A percentile compares a stretch with the other conserved stretches of the same genome.
Evolutionary conservation across 2,113 vertebrate species (phyloP).

Genomic region (Pristiophorus japonicus): DNA sequence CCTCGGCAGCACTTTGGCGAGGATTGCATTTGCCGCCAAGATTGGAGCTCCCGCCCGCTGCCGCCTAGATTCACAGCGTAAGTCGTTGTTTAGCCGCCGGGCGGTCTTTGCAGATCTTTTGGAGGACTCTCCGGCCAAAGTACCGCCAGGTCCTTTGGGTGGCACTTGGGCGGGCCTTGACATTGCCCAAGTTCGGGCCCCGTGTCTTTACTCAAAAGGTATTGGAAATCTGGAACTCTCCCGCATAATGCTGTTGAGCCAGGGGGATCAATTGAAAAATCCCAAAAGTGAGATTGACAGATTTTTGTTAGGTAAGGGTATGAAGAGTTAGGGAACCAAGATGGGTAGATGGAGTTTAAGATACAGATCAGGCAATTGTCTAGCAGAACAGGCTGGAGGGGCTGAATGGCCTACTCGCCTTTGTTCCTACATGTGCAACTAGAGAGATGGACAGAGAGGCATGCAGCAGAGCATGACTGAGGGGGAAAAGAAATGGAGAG

Average conservation of each 20-base stretch:
- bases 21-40: no score
- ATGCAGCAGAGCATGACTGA: no score
- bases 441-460: not conserved
- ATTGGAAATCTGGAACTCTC: not conserved
- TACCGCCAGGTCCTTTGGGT: no score
- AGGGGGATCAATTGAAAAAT: not conserved
- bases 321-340: not conserved
- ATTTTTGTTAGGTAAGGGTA: not conserved
- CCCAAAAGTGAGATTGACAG: not conserved
- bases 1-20: no score
- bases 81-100: no score
- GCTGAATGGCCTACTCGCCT: not conserved
- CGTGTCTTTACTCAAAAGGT: not conserved
- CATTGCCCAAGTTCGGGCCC: no score
- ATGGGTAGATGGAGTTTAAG: not conserved
- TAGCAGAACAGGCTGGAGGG: not conserved
- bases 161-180: no score
- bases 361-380: not conserved
- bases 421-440: not conserved
- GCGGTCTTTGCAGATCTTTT: no score
- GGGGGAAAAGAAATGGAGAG: no score
- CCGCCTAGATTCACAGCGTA: no score
- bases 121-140: no score
- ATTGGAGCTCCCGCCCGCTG: no score
- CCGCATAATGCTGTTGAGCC: not conserved